Base-by-base conservation (phyloP, 1,140 invertebrate genomes). In the Pseudomyrmex flavicornis region DNA sequence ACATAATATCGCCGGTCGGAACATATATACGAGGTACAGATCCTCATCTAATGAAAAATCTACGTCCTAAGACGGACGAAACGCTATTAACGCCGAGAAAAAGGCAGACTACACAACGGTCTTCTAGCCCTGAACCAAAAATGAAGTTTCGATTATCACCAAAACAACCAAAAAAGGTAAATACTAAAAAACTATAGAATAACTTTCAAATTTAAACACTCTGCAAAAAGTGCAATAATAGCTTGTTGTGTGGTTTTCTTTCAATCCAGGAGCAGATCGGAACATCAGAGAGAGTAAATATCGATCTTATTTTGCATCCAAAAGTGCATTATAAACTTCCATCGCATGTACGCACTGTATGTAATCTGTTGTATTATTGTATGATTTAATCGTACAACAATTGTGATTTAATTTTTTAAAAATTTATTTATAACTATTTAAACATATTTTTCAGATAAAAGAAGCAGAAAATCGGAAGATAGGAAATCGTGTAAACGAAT, bases 1-100 rank as follows among this genome's bases (percentile, higher is more conserved):
- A 52, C 3, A 20, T 91, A 46, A 52, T 82, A 22, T 91, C 90
- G 5, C 89, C 89, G 0, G 77, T 91, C 2, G 82, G 69, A 10
- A 61, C 88, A 52, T 91, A 90, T 10, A 90, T 91, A 50, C 82
- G 75, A 50, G 82, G 89, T 15, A 86, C 69, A 0, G 82, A 90
- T 66, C 65, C 69, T 12, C n/a, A 74, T 52, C 50, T 90, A 12
- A 69, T 87, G 26, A 84, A 88, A 82, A 90, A 90, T 80, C n/a
- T 83, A 63, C 83, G 17, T 8, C 44, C 66, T 63, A 73, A 82
- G 83, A 86, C 56, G 7, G 63, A 87, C 15, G 74, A 70, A 9
- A 48, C 50, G n/a, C 22, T 72, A 8, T 48, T 73, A 3, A 75
- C 63, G 20, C 48, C 85, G 61, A 35, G 22, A 15, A 82, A 17